These are phyloP conservation scores for Sylvia atricapilla DNA, from an alignment of 2,113 vertebrate species.

Conservation along the genomic window DNA sequence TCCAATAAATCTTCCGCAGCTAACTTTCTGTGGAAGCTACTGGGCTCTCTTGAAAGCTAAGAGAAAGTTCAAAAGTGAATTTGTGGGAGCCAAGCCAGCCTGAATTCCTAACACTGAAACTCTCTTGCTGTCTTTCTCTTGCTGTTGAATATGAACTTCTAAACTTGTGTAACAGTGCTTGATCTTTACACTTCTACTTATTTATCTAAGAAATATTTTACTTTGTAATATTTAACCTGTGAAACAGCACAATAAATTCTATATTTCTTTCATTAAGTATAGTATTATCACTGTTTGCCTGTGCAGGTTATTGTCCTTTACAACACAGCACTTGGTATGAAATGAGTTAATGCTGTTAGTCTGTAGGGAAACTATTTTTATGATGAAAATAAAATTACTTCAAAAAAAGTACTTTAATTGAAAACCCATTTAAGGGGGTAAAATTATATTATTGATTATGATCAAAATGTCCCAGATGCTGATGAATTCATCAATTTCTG, in stretches of 20 bases:
- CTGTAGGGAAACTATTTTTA: slow-evolving; percentile 33
- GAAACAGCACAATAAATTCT: background rate
- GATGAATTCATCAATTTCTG: slow-evolving; percentile 76
- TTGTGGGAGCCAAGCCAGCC: background rate
- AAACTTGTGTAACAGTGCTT: background rate
- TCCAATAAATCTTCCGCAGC: background rate
- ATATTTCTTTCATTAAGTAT: background rate
- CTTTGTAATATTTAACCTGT: background rate
- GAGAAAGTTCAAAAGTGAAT: background rate
- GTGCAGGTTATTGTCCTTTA: background rate
- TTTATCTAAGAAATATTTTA: background rate
- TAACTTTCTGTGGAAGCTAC: background rate
- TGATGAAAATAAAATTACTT: slow-evolving; percentile 66
- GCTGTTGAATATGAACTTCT: background rate
- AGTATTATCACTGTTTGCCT: background rate
- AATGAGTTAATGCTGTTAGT: slow-evolving; percentile 54
- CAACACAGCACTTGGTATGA: background rate
- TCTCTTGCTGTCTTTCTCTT: background rate
- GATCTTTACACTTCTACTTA: background rate
- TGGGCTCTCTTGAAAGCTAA: background rate
- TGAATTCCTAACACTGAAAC: background rate
- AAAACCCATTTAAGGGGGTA: slow-evolving; percentile 73
- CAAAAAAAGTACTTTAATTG: slow-evolving; percentile 74
- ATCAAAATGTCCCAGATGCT: slow-evolving; percentile 68
- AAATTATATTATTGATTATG: slow-evolving; percentile 81